These are phyloP conservation scores for Lasiommata megera DNA, from an alignment of 2,888 invertebrate genomes.

Conservation along the genomic window DNA sequence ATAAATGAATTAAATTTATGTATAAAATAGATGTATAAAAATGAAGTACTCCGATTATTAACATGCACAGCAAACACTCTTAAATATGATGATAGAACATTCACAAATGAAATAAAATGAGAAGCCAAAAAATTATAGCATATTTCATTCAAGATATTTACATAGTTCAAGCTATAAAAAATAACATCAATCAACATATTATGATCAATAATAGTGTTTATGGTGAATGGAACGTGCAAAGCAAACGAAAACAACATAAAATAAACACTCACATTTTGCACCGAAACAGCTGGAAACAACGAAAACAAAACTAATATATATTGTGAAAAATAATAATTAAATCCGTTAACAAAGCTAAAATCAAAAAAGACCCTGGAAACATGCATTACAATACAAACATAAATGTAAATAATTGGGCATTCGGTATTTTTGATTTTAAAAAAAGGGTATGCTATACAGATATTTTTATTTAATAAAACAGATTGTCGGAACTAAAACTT, in stretches of 20 bases:
- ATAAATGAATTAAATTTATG: too few relatives aligned
- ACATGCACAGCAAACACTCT: neutral
- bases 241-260: constrained; percentile 47
- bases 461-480: too few relatives aligned
- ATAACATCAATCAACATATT: too few relatives aligned
- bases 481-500: too few relatives aligned
- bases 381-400: constrained; percentile 2
- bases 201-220: too few relatives aligned
- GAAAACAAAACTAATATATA: constrained; percentile 43
- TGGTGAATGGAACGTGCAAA: constrained; percentile 28
- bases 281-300: constrained; percentile 66
- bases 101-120: neutral
- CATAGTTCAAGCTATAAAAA: too few relatives aligned
- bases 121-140: neutral
- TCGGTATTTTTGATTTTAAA: too few relatives aligned
- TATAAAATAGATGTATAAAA: too few relatives aligned
- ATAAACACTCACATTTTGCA: constrained; percentile 68
- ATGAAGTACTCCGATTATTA: too few relatives aligned
- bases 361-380: neutral
- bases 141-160: neutral
- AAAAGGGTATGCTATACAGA: too few relatives aligned
- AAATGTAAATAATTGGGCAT: too few relatives aligned
- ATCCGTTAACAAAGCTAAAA: constrained; percentile 33
- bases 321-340: constrained; percentile 35
- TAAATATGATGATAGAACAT: neutral